Percentiles rank a stretch among this genome's conserved stretches.
phyloP scores from a whole-genome alignment of 2,888 invertebrate species.

The Anorthoa munda region DNA sequence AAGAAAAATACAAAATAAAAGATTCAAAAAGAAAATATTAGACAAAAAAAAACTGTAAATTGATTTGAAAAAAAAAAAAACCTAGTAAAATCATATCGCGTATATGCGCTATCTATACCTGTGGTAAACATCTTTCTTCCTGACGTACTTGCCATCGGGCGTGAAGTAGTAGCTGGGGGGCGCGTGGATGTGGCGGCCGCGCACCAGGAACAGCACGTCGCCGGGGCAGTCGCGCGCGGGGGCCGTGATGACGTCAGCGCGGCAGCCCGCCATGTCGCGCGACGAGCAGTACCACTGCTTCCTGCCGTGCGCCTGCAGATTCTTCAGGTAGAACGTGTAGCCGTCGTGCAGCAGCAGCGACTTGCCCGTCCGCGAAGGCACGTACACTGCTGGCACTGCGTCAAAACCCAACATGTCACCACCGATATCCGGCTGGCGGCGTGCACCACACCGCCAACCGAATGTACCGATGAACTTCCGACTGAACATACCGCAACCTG shows the following conservation, averaged over 20 bases:
- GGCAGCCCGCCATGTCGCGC: constrained; percentile 88
- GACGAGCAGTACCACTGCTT: constrained; percentile 90
- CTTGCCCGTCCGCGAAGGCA: constrained; percentile 89
- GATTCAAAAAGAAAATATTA: not conserved
- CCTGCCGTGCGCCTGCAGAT: constrained; percentile 86
- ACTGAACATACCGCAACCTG: constrained; percentile 51
- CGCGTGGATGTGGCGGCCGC: constrained; percentile 87
- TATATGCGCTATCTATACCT: constrained; percentile 83
- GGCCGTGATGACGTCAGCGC: constrained; percentile 88
- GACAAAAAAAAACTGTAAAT: constrained; percentile 23
- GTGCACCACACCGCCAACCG: constrained; percentile 55
- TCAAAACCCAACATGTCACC: constrained; percentile 69
- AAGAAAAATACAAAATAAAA: constrained; percentile 49
- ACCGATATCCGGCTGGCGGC: constrained; percentile 67
- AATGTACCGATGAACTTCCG: constrained; percentile 57
- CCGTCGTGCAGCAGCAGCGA: constrained; percentile 87
- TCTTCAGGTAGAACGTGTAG: constrained; percentile 89
- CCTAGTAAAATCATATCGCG: constrained; percentile 35
- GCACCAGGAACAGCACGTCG: constrained; percentile 86
- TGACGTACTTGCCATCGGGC: constrained; percentile 87
- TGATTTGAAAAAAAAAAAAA: constrained; percentile 19
- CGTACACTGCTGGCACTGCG: constrained; percentile 87
- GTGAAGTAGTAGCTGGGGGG: constrained; percentile 89
- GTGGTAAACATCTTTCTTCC: constrained; percentile 87
- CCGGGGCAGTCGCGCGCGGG: constrained; percentile 79